Conservation (phyloP, 2,797 vertebrate genomes). For the Poeciliopsis infans region DNA sequence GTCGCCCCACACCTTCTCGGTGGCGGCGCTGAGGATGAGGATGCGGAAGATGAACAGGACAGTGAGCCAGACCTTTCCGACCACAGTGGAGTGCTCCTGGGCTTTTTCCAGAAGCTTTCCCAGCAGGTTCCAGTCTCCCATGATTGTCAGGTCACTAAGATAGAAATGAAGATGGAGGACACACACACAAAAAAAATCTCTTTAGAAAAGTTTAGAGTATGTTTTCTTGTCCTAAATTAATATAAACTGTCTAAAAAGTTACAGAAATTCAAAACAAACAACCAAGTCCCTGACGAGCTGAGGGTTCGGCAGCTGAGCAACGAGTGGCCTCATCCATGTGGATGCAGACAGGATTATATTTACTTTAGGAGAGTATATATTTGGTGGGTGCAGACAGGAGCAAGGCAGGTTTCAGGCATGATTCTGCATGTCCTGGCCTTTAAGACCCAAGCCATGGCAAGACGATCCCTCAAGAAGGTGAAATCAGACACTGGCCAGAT, state of each 20-base stretch:
- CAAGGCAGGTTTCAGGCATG: constrained; percentile 58
- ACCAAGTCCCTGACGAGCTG: constrained; percentile 26
- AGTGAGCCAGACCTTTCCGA: constrained; percentile 90
- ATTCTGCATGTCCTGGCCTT: constrained; percentile 52
- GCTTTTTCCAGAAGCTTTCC: constrained; percentile 88
- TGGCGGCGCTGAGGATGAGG: constrained; percentile 85
- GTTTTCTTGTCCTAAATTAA: neutral
- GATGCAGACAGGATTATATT: constrained; percentile 70
- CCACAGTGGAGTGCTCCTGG: constrained; percentile 89
- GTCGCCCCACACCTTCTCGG: constrained; percentile 90
- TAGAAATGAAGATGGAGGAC: constrained; percentile 17
- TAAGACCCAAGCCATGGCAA: constrained; percentile 43
- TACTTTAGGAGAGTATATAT: constrained; percentile 75
- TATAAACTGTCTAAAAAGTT: constrained; percentile 33
- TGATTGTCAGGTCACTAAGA: constrained; percentile 67
- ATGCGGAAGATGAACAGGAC: constrained; percentile 90
- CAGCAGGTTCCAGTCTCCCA: constrained; percentile 92
- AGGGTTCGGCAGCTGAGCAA: constrained; percentile 39
- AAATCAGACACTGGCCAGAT: constrained; percentile 63
- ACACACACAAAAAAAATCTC: neutral
- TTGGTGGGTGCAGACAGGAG: constrained; percentile 75
- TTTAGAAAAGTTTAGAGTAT: neutral
- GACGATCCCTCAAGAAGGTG: constrained; percentile 50
- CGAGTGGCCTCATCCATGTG: constrained; percentile 52
- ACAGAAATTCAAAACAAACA: constrained; percentile 20